Percentiles rank a stretch among this genome's conserved stretches.
Conservation (phyloP, 1,140 invertebrate species). For the Onthophagus taurus region DNA sequence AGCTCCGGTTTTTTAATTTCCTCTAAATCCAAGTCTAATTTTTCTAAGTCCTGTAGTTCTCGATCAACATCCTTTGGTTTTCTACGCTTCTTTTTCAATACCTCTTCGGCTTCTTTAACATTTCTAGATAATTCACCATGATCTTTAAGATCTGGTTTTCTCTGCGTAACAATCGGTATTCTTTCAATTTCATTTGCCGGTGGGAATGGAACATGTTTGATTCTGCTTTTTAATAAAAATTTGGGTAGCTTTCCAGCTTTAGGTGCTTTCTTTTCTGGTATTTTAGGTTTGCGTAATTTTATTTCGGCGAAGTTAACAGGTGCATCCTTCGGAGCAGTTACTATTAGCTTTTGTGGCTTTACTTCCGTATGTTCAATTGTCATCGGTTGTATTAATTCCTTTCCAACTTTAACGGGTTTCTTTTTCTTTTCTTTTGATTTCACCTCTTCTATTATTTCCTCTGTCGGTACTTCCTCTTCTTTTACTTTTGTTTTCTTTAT, state of each 20-base stretch:
- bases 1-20: slow-evolving; percentile 21
- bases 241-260: slow-evolving; percentile 47
- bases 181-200: slow-evolving; percentile 39
- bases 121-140: slow-evolving; percentile 59
- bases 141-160: slow-evolving; percentile 46
- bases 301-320: slow-evolving; percentile 33
- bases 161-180: slow-evolving; percentile 40
- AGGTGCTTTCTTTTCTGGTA: slow-evolving; percentile 29
- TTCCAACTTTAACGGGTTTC: slow-evolving; percentile 13
- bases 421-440: slow-evolving; percentile 5
- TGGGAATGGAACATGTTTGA: slow-evolving; percentile 51
- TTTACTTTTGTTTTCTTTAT: slow-evolving; percentile 1
- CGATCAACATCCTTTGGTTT: slow-evolving; percentile 62
- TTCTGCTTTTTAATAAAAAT: slow-evolving; percentile 54
- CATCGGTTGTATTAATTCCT: slow-evolving; percentile 20
- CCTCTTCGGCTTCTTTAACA: slow-evolving; percentile 53
- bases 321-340: slow-evolving; percentile 17
- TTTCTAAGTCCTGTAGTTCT: slow-evolving; percentile 44
- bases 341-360: slow-evolving; percentile 19
- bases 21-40: slow-evolving; percentile 16
- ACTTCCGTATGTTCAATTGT: slow-evolving; percentile 23
- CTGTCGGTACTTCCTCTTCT: slow-evolving; percentile 5
- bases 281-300: slow-evolving; percentile 29
- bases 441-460: not conserved
- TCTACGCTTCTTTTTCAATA: slow-evolving; percentile 49